These are phyloP conservation scores for Chrysotoxum bicinctum DNA, from an alignment of 2,888 invertebrate species.

Conservation along the genomic window DNA sequence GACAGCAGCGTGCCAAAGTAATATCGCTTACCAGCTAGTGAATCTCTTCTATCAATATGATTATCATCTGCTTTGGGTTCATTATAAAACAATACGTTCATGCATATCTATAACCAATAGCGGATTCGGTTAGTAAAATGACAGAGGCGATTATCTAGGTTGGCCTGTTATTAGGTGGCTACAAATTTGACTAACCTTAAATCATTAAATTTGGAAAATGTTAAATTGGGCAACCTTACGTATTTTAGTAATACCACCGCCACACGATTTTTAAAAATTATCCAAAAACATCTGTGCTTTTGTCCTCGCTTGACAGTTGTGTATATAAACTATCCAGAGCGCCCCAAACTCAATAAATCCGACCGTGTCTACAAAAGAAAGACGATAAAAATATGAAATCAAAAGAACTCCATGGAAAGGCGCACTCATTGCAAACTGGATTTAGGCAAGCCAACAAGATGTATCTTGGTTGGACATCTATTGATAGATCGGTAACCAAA, in stretches of 20 bases:
- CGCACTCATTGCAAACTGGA: constrained; percentile 43
- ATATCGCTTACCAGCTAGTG: constrained; percentile 62
- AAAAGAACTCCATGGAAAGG: constrained; percentile 19
- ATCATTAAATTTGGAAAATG: too few relatives aligned
- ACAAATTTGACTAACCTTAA: not conserved
- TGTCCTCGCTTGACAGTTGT: too few relatives aligned
- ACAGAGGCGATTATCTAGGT: not conserved
- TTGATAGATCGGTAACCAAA: constrained; percentile 66
- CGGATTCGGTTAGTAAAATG: not conserved
- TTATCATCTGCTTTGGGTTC: constrained; percentile 54
- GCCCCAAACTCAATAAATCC: not conserved
- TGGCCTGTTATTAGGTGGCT: not conserved
- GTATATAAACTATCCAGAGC: not conserved
- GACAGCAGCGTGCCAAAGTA: constrained; percentile 64
- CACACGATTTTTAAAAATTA: too few relatives aligned
- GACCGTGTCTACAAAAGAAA: not conserved
- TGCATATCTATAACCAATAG: not conserved
- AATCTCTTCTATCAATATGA: constrained; percentile 37
- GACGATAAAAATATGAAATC: constrained; percentile 20
- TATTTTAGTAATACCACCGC: too few relatives aligned
- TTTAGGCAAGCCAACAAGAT: constrained; percentile 25
- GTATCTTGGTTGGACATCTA: constrained; percentile 45
- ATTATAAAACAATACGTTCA: not conserved
- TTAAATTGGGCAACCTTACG: too few relatives aligned
- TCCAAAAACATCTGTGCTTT: too few relatives aligned